phyloP scores from a whole-genome alignment of 1,140 invertebrate species.

The Aphaenogaster ashmeadi region DNA sequence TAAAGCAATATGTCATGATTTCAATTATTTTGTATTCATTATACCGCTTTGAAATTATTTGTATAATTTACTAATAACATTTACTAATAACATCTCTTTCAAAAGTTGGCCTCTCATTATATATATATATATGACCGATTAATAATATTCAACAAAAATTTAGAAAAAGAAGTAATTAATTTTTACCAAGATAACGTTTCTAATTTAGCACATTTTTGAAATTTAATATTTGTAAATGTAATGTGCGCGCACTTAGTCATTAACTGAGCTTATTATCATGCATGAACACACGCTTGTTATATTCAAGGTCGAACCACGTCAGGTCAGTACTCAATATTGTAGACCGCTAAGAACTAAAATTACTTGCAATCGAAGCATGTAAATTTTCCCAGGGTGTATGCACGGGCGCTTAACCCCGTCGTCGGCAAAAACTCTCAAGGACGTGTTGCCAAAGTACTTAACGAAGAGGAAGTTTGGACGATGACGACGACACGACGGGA shows the following conservation, averaged over 20 bases:
- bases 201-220: background rate
- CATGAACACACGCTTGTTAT: background rate
- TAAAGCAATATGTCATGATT: background rate
- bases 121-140: background rate
- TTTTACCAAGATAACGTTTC: background rate
- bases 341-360: slow-evolving; percentile 29
- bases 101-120: background rate
- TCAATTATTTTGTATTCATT: background rate
- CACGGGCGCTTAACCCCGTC: slow-evolving; percentile 60
- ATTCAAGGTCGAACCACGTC: slow-evolving; percentile 15
- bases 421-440: slow-evolving; percentile 70
- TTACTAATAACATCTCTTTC: background rate
- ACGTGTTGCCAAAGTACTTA: slow-evolving; percentile 76
- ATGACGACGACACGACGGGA: slow-evolving; percentile 57
- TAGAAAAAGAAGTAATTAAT: background rate
- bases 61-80: background rate
- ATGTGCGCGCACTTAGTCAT: background rate
- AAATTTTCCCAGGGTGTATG: slow-evolving; percentile 50
- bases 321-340: slow-evolving; percentile 34
- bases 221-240: background rate
- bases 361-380: slow-evolving; percentile 40
- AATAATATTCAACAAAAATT: background rate
- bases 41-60: background rate
- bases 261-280: background rate
- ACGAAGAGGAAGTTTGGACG: slow-evolving; percentile 73